Evolutionary conservation across 2,888 invertebrate species (phyloP), one percentile per base, ranked within the genome.

Genomic region (Penaeus monodon): DNA sequence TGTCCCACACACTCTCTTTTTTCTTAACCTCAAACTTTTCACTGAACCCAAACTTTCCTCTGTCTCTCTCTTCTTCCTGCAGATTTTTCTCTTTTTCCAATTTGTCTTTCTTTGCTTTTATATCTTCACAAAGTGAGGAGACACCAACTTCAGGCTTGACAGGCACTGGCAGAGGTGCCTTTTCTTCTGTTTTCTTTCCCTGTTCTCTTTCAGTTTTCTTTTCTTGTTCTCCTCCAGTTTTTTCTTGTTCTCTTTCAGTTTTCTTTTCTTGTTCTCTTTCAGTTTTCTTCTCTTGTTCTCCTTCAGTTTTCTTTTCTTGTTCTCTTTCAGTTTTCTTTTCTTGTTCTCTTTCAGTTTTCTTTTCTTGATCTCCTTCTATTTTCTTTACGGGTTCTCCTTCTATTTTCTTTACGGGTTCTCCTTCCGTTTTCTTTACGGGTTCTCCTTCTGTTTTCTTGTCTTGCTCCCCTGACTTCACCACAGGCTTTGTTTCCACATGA

Each of bases 1-100:
- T 87, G 38, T 87, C 86, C 86, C 86, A 82, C 14, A 87, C 86
- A 65, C 82, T 83, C 49, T 83, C 86, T 29, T 83, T 87, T 49
- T 78, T 82, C 49, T 83, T 87, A 20, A 70, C 33, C 79, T 87
- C 86, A 12, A 68, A 29, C 63, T 77, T 86, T 63, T 85, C 85
- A 20, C 29, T 17, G 7, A 38, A 20, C 17, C 79, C 85, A 38
- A 73, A 20, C 65, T 80, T 85, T 7, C 44, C 29, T 24, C 77
- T 44, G 12, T 82, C 84, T 33, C 64, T 82, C 29, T 29, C 64
- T 38, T 84, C 85, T 4, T 73, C 44, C 24, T 73, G 74, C 80
- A 44, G 65, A 10, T 29, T 80, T 80, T 7, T 44, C 29, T 24
- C 77, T 44, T 24, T 82, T 70, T 33, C 49, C 73, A 63, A 38